Evolutionary conservation across 2,888 invertebrate species (phyloP).

Genomic region (Thereva unica): DNA sequence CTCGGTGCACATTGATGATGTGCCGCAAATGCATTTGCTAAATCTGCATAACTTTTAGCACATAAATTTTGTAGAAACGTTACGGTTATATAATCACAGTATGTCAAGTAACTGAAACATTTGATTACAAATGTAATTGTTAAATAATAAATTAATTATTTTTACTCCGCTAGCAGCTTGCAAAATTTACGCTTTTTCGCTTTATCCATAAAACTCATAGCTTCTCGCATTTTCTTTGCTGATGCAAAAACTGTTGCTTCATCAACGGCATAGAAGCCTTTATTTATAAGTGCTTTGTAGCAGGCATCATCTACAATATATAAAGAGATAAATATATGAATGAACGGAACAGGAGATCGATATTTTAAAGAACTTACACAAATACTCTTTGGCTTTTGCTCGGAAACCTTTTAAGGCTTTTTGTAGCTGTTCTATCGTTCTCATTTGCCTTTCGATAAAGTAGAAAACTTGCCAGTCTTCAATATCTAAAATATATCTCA

Average conservation of each 20-base stretch:
- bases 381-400: constrained; percentile 62
- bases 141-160: constrained; percentile 6
- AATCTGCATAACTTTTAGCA: constrained; percentile 57
- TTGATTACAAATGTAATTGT: not conserved
- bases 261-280: constrained; percentile 81
- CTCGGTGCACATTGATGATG: constrained; percentile 64
- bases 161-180: constrained; percentile 74
- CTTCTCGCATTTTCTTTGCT: constrained; percentile 66
- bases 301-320: constrained; percentile 64
- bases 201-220: constrained; percentile 86
- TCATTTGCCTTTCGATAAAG: constrained; percentile 70
- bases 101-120: not conserved
- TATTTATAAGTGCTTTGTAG: constrained; percentile 71
- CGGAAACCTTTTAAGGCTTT: constrained; percentile 60
- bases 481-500: constrained; percentile 47
- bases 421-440: constrained; percentile 52
- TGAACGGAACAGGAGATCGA: not conserved
- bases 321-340: constrained; percentile 3
- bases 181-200: constrained; percentile 82
- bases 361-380: constrained; percentile 55
- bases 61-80: too few species aligned
- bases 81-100: too few species aligned
- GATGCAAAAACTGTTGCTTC: constrained; percentile 58
- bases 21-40: constrained; percentile 62
- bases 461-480: constrained; percentile 66